Evolutionary conservation across 1,140 invertebrate species (phyloP), one percentile per base, ranked within the genome.

Genomic region (Thaumetopoea pityocampa): DNA sequence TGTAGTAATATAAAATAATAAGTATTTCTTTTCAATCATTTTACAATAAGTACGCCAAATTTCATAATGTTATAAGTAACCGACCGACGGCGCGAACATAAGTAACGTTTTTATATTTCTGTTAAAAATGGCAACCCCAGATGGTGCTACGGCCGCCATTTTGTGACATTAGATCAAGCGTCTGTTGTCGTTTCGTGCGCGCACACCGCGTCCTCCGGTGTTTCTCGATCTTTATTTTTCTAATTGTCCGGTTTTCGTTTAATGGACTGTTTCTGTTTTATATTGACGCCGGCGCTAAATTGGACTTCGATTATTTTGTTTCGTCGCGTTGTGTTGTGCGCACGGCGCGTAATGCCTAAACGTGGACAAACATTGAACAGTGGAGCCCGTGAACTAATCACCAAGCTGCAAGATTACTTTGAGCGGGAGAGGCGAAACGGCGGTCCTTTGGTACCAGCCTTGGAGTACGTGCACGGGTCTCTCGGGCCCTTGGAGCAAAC

Each of bases 401-500:
- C 33, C 1, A 36, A 36, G 8, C 18, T 45, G 8, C 40, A 26
- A 19, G 24, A 54, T 29, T 54, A 48, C 19, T 54, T 54, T 40
- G 44, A 40, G 14, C 24, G 19, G 19, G 43, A 50, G 19, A 15
- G 19, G 7, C 34, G 30, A 35, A 50, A 41, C 36, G 23, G 51
- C 10, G 40, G 18, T 7, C 43, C 24, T 4, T 12, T 47, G 4
- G 9, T 46, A 8, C 29, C 29, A 18, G 33, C 43, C n/a, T 5
- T 15, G 16, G 16, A 16, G 27, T 16, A 29, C 28, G 17, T 32
- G 11, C 19, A 49, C 8, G 30, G 40, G 9, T 35, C 22, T 14
- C 48, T 17, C 15, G 28, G 9, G 41, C 41, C 4, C 16, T 49
- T 17, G 51, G 37, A 26, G 45, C n/a, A 28, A 16, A 15, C 8